A percentile compares a stretch with the other conserved stretches of the same genome.
Evolutionary conservation across 2,797 vertebrate species (phyloP).

Genomic region (Erpetoichthys calabaricus): DNA sequence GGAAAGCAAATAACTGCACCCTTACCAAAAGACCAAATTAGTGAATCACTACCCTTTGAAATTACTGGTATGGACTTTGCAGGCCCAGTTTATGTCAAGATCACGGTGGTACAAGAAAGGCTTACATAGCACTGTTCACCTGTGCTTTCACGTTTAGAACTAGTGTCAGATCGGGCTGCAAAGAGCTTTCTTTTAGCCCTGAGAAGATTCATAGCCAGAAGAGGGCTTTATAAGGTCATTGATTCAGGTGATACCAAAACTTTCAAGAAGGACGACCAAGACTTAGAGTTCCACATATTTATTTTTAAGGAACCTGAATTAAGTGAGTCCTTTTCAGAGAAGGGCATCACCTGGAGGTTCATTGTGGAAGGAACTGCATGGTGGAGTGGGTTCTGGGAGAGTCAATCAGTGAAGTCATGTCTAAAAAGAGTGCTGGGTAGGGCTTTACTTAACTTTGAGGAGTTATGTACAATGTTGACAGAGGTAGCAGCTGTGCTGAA

Average conservation of each 20-base stretch:
- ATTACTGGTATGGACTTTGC: conserved; percentile 11
- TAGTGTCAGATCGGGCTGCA: conserved; percentile 7
- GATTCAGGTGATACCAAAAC: conserved; percentile 12
- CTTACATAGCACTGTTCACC: conserved; percentile 15
- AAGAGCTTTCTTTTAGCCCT: conserved; percentile 1
- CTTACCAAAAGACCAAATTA: conserved; percentile 11
- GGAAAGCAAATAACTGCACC: conserved; percentile 9
- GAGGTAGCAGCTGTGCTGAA: conserved; percentile 16
- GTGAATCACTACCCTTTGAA: conserved; percentile 8
- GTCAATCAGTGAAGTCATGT: background rate
- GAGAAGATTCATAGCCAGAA: conserved; percentile 8
- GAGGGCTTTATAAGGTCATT: conserved; percentile 4
- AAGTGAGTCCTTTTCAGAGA: background rate
- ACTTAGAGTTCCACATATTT: background rate
- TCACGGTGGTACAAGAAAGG: conserved; percentile 3
- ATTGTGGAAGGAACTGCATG: conserved; percentile 11
- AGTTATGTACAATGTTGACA: conserved; percentile 1
- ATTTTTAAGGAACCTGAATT: background rate
- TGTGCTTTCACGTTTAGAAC: conserved; percentile 13
- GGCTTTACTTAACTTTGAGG: background rate
- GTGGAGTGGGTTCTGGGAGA: conserved; percentile 16
- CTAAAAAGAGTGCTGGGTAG: background rate
- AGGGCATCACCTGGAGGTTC: conserved; percentile 15
- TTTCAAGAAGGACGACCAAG: conserved; percentile 14
- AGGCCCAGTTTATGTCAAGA: conserved; percentile 13